phyloP scores from a whole-genome alignment of 2,888 invertebrate species.

The Drosophila affinis region DNA sequence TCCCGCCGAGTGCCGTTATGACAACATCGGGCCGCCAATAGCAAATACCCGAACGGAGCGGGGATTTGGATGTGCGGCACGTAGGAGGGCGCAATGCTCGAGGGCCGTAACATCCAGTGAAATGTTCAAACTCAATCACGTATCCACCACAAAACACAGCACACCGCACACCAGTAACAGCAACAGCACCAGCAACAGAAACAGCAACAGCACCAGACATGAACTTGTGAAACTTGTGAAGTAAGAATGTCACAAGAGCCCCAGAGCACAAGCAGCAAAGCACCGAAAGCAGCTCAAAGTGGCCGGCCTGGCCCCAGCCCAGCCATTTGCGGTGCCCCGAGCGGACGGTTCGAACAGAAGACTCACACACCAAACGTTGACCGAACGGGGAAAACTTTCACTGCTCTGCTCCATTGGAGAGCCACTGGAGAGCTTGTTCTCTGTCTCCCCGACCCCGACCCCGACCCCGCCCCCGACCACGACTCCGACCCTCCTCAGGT shows the following conservation, averaged over 20 bases:
- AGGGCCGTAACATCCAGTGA: slow-evolving; percentile 27
- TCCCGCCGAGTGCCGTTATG: slow-evolving; percentile 54
- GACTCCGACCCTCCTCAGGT: not conserved
- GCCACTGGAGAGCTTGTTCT: slow-evolving; percentile 17
- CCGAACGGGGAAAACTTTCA: slow-evolving; percentile 36
- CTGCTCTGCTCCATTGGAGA: slow-evolving; percentile 33
- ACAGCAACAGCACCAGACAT: slow-evolving; percentile 5
- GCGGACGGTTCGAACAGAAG: slow-evolving; percentile 1
- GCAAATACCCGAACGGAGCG: slow-evolving; percentile 21
- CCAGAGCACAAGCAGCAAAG: not conserved
- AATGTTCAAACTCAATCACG: slow-evolving; percentile 46
- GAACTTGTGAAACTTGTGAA: slow-evolving; percentile 48
- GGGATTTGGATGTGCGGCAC: slow-evolving; percentile 46
- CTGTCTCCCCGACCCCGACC: slow-evolving; percentile 7
- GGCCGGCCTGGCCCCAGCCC: slow-evolving; percentile 19
- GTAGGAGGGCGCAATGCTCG: slow-evolving; percentile 49
- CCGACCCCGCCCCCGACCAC: not conserved
- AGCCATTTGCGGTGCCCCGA: not conserved
- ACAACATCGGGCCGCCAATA: slow-evolving; percentile 37
- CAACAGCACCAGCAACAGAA: not conserved
- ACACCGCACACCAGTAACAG: too few relatives aligned
- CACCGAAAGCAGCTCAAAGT: slow-evolving; percentile 7
- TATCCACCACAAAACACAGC: slow-evolving; percentile 7
- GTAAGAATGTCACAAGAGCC: slow-evolving; percentile 43
- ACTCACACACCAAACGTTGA: slow-evolving; percentile 4